Conservation (phyloP, 2,888 invertebrate species). For the Unio delphinus region DNA sequence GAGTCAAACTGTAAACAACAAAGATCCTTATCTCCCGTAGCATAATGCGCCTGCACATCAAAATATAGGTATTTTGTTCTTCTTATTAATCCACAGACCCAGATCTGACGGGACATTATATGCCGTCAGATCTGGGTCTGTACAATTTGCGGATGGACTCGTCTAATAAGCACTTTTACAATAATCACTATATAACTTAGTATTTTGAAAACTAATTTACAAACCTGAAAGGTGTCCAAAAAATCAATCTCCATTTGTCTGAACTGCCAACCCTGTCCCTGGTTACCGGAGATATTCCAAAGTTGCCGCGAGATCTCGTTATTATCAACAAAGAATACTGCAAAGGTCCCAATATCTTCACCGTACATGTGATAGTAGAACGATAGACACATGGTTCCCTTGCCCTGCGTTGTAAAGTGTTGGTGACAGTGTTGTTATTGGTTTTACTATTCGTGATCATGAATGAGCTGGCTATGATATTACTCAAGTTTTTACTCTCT, state of each 20-base stretch:
- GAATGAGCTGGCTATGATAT: no score
- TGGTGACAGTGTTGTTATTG: no score
- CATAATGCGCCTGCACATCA: no score
- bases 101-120: no score
- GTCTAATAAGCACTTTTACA: not conserved
- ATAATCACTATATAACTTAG: not conserved
- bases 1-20: no score
- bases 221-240: constrained; percentile 11
- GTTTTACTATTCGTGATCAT: no score
- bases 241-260: constrained; percentile 5
- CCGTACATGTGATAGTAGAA: constrained; percentile 57
- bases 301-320: constrained; percentile 6
- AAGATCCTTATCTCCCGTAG: no score
- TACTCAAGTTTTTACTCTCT: no score
- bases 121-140: no score
- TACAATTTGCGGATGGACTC: no score
- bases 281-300: constrained; percentile 18
- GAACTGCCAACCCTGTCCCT: constrained; percentile 19
- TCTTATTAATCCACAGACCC: no score
- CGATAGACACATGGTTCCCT: constrained; percentile 35
- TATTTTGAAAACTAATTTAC: not conserved
- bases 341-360: constrained; percentile 36
- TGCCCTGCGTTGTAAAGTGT: constrained; percentile 27
- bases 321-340: constrained; percentile 3
- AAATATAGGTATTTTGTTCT: no score